These are phyloP conservation scores for Callipepla californica DNA, from an alignment of 2,113 vertebrate genomes.

Conservation along the genomic window DNA sequence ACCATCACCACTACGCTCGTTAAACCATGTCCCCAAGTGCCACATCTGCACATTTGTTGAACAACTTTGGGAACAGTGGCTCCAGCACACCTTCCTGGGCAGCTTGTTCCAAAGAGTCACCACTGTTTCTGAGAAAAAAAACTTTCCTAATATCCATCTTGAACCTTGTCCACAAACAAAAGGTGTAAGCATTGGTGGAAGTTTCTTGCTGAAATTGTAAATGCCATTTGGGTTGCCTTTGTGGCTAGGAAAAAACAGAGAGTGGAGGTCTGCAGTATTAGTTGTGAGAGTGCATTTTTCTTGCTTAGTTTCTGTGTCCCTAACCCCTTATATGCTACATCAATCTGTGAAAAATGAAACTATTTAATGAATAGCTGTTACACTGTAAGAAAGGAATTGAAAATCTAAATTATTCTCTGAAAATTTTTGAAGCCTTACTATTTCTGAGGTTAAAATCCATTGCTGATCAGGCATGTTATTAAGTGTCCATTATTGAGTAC, in stretches of 20 bases:
- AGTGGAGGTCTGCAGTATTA: not conserved
- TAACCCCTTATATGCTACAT: not conserved
- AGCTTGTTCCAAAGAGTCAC: too few species aligned
- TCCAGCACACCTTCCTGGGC: too few species aligned
- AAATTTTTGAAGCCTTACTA: not conserved
- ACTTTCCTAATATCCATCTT: too few species aligned
- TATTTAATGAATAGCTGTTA: slow-evolving; percentile 19
- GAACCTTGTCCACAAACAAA: not conserved
- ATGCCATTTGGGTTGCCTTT: not conserved
- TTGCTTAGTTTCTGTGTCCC: not conserved
- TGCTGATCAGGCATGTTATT: slow-evolving; percentile 5
- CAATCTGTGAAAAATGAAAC: not conserved
- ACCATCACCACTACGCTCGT: too few species aligned
- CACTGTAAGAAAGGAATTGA: not conserved
- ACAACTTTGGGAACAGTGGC: too few species aligned
- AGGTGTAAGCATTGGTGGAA: not conserved
- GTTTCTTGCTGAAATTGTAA: not conserved
- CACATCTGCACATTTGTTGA: too few species aligned
- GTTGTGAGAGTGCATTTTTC: not conserved
- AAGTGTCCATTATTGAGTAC: slow-evolving; percentile 11
- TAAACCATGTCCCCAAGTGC: too few species aligned
- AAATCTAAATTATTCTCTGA: not conserved
- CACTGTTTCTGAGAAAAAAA: too few species aligned
- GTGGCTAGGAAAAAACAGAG: not conserved
- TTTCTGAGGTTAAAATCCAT: slow-evolving; percentile 21